These are phyloP conservation scores for Cephalopachus bancanus DNA, from an alignment of 2,797 vertebrate species.

Conservation along the genomic window DNA sequence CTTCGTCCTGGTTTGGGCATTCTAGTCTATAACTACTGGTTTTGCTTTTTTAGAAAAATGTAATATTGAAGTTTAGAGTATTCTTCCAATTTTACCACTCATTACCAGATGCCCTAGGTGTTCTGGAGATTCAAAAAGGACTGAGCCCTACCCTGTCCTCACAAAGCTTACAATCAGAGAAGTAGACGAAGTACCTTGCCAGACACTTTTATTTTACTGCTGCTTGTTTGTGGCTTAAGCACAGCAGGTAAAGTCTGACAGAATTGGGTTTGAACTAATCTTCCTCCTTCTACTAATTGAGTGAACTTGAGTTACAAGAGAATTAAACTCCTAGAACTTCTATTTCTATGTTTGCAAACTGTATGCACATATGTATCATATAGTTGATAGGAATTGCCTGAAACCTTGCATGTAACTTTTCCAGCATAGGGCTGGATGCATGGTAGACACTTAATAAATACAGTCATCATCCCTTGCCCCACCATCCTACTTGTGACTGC, in stretches of 20 bases:
- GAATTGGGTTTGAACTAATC: background rate
- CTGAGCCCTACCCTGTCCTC: background rate
- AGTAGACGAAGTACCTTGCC: background rate
- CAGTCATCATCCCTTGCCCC: no score
- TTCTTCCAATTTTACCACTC: background rate
- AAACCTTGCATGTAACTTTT: background rate
- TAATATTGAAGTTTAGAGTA: background rate
- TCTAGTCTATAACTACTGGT: background rate
- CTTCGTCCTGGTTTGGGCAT: background rate
- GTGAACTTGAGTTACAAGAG: background rate
- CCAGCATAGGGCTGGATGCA: fast-evolving
- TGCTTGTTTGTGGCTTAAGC: background rate
- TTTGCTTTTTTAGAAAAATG: background rate
- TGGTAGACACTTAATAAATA: background rate
- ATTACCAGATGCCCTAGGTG: background rate
- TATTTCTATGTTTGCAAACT: background rate
- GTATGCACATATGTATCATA: background rate
- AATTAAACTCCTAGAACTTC: background rate
- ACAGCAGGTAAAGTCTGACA: background rate
- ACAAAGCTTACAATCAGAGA: background rate
- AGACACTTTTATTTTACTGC: fast-evolving
- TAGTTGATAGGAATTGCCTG: background rate
- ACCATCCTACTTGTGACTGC: background rate
- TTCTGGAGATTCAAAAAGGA: background rate
- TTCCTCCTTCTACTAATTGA: background rate